Base-by-base conservation (phyloP, 2,113 vertebrate genomes). In the Ursus arctos region DNA sequence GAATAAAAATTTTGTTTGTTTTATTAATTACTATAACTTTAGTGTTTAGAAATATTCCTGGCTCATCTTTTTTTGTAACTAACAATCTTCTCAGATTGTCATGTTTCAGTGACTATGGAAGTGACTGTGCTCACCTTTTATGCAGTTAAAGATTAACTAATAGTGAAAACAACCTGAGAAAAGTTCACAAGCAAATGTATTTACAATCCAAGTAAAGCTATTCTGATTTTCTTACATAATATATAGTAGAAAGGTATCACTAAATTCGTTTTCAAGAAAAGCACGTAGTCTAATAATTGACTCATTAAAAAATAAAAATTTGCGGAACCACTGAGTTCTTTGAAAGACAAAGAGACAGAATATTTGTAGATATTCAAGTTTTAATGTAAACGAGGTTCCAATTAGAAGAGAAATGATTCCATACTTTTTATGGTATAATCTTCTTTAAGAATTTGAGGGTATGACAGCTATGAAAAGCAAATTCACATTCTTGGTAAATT, bases 241-340 rank as follows among this genome's bases (percentile, higher is more conserved):
- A 85, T 59, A 40, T 10, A 63, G 4, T 55, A 55, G 13, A 53
- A 87, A 19, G 2, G 67, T 90, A 43, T 55, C 55, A 36, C n/a
- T 87, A 87, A 79, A 11, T 63, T 55, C 31, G 4, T 84, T 91
- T 79, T 86, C 15, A 19, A 55, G 63, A 18, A 76, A 53, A 76
- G 11, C 2, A 67, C 1, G 5, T 61, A 31, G 59, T 94, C 67
- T 67, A 80, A 72, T 59, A 83, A 72, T 31, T 21, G 6, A 61
- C 6, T 59, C 12, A 40, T 67, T 76, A 86, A 88, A 95, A 96
- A 87, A 65, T 49, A 79, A 84, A 67, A 55, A 47, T 76, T 88
- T 36, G 40, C 33, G 74, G 91, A 94, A 19, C 4, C 26, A 72
- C 49, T 36, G 3, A 84, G 51, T 80, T 72, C 4, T 94, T 95